Evolutionary conservation across 2,888 invertebrate species (phyloP).

Genomic region (Euzetes globulus): DNA sequence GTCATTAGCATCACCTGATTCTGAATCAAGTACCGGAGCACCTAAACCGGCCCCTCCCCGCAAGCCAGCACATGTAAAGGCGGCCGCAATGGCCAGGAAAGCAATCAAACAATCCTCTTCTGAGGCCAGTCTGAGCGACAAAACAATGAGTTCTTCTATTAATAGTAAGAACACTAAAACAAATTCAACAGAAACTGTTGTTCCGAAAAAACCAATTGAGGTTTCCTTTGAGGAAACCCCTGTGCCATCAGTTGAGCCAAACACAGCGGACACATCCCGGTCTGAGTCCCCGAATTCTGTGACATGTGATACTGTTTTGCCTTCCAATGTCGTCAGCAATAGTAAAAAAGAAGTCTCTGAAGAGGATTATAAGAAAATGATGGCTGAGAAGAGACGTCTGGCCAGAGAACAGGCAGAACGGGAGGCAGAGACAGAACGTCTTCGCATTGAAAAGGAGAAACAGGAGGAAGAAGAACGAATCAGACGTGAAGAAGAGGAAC

Average conservation of each 20-base stretch:
- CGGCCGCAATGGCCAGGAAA: constrained; percentile 34
- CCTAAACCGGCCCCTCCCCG: constrained; percentile 34
- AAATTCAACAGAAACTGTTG: constrained; percentile 40
- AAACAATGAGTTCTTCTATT: constrained; percentile 35
- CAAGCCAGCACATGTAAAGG: constrained; percentile 35
- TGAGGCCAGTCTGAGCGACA: neutral
- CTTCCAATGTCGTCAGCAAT: constrained; percentile 39
- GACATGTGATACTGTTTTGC: constrained; percentile 17
- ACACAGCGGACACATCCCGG: constrained; percentile 46
- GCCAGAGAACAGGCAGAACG: constrained; percentile 85
- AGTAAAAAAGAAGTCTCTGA: constrained; percentile 66
- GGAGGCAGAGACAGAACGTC: constrained; percentile 75
- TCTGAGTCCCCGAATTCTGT: constrained; percentile 56
- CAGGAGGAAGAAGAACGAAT: constrained; percentile 64
- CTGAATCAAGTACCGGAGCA: neutral
- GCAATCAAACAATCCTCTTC: constrained; percentile 25
- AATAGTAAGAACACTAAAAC: constrained; percentile 47
- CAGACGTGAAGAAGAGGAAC: constrained; percentile 72
- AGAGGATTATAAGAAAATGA: constrained; percentile 85
- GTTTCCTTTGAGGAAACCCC: neutral
- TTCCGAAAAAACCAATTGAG: neutral
- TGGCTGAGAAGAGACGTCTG: constrained; percentile 76
- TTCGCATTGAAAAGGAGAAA: constrained; percentile 51
- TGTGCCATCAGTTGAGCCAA: constrained; percentile 8
- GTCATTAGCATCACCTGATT: neutral